Percentiles rank a stretch among this genome's conserved stretches.
Evolutionary conservation across 2,797 vertebrate species (phyloP).

Genomic region (Neostethus bicornis): DNA sequence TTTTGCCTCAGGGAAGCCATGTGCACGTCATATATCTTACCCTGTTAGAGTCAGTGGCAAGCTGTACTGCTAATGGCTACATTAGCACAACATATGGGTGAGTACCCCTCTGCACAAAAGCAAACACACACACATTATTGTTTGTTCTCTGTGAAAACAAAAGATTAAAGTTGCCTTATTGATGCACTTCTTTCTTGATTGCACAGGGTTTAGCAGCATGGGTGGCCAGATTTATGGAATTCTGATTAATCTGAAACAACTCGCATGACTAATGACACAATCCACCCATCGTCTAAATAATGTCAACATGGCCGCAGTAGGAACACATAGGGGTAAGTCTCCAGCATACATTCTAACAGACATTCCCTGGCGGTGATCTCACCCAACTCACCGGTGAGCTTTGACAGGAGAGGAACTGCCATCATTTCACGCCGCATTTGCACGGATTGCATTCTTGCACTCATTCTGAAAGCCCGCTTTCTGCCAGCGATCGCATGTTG

Average conservation of each 20-base stretch:
- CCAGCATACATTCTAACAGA: conserved; percentile 4
- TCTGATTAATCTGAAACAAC: conserved; percentile 22
- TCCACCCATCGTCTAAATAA: conserved; percentile 10
- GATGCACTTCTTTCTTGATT: conserved; percentile 35
- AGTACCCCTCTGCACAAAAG: not conserved
- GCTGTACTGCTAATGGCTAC: conserved; percentile 37
- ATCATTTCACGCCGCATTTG: conserved; percentile 65
- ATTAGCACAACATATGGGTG: conserved; percentile 26
- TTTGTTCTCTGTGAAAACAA: conserved; percentile 25
- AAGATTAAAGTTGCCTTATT: conserved; percentile 29
- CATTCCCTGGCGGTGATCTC: conserved; percentile 63
- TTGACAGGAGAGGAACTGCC: conserved; percentile 46
- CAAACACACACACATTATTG: conserved; percentile 4
- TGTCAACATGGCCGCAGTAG: conserved; percentile 7
- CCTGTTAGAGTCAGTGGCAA: conserved; percentile 30
- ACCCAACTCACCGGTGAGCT: conserved; percentile 29
- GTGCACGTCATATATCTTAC: conserved; percentile 37
- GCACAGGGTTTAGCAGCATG: conserved; percentile 19
- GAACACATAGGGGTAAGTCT: conserved; percentile 6
- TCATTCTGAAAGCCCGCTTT: conserved; percentile 50
- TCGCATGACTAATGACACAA: conserved; percentile 11
- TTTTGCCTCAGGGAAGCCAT: conserved; percentile 16
- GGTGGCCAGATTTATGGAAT: conserved; percentile 35
- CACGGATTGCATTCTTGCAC: conserved; percentile 57
- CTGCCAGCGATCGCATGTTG: conserved; percentile 35